phyloP scores from a whole-genome alignment of 2,888 invertebrate species.

The Pseudanteris insignis region DNA sequence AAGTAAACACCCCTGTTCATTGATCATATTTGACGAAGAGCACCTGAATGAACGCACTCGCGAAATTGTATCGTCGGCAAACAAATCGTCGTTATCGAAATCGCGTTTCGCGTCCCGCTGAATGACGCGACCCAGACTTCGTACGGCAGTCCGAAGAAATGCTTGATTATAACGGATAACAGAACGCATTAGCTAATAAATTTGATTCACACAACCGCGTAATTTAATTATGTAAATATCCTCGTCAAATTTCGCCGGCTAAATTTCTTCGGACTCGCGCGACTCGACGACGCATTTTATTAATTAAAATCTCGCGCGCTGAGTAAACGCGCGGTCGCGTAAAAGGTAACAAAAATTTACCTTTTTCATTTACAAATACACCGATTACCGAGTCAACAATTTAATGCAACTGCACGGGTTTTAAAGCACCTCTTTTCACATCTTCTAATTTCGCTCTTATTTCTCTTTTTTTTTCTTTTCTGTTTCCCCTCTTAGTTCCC shows the following conservation, averaged over 20 bases:
- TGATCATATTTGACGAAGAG: constrained; percentile 9
- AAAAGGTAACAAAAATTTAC: constrained; percentile 7
- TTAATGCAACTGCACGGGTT: background rate
- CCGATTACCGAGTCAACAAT: constrained; percentile 6
- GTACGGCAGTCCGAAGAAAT: no score
- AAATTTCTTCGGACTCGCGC: constrained; percentile 20
- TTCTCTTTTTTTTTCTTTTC: background rate
- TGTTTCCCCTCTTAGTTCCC: no score
- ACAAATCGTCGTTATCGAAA: no score
- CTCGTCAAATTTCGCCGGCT: constrained; percentile 6
- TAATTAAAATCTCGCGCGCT: constrained; percentile 24
- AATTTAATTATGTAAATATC: constrained; percentile 32
- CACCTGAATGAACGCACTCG: no score
- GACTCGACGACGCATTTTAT: constrained; percentile 19
- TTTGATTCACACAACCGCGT: constrained; percentile 22
- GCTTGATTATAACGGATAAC: constrained; percentile 4
- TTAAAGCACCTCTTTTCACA: no score
- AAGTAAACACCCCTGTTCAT: constrained; percentile 27
- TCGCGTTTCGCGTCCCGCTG: no score
- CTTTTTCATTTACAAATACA: constrained; percentile 9
- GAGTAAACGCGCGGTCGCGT: constrained; percentile 5
- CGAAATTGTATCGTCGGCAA: no score
- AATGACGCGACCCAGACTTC: no score
- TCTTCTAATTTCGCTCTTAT: background rate
- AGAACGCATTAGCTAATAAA: constrained; percentile 10